Evolutionary conservation across 2,113 vertebrate genomes (phyloP).

Genomic region (Lucifuga dentata): DNA sequence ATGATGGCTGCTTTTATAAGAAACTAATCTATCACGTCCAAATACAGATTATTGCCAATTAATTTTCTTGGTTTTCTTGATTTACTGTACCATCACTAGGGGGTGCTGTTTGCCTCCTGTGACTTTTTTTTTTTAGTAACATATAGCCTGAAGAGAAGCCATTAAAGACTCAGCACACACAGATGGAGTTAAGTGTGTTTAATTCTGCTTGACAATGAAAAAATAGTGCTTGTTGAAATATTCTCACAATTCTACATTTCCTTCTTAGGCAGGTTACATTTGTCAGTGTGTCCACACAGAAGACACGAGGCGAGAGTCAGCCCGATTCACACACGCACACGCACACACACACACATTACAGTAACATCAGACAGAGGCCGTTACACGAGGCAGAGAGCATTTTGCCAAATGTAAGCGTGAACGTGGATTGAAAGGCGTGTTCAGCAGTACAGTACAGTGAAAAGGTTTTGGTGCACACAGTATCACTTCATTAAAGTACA

Average conservation of each 20-base stretch:
- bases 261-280: slow-evolving; percentile 19
- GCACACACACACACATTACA: slow-evolving; percentile 37
- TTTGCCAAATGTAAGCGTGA: slow-evolving; percentile 36
- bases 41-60: too few relatives aligned
- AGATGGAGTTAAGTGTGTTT: slow-evolving; percentile 49
- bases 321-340: slow-evolving; percentile 15
- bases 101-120: not conserved
- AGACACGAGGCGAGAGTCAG: slow-evolving; percentile 37
- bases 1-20: too few relatives aligned
- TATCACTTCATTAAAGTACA: slow-evolving; percentile 34
- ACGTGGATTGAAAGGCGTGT: slow-evolving; percentile 58
- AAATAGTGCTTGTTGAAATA: slow-evolving; percentile 61
- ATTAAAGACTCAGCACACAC: not conserved
- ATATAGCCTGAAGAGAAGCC: too few relatives aligned
- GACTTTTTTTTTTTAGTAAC: too few relatives aligned
- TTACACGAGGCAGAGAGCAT: slow-evolving; percentile 52
- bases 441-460: slow-evolving; percentile 36
- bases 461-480: slow-evolving; percentile 47
- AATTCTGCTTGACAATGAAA: slow-evolving; percentile 57
- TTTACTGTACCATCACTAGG: slow-evolving; percentile 19
- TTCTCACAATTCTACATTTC: slow-evolving; percentile 33
- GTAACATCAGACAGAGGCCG: slow-evolving; percentile 39
- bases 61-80: too few relatives aligned
- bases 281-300: slow-evolving; percentile 19
- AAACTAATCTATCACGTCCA: too few relatives aligned